These are phyloP conservation scores for Drosophila punjabiensis DNA, from an alignment of 1,140 invertebrate genomes.

Conservation along the genomic window DNA sequence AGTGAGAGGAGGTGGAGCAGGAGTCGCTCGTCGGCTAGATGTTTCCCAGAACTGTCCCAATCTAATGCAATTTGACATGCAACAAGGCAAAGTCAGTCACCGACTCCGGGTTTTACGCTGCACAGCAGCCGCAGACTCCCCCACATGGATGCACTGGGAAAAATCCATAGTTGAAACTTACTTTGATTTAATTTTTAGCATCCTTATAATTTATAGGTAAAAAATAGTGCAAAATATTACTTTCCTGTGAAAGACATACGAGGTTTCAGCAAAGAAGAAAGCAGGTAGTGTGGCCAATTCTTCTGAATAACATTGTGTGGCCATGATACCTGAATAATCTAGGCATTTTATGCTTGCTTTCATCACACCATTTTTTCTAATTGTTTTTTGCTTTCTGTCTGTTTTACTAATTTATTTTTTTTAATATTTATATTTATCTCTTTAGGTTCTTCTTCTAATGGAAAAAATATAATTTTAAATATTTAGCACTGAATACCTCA, in stretches of 20 bases:
- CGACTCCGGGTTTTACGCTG: slow-evolving; percentile 29
- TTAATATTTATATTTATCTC: no score
- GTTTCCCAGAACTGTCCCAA: slow-evolving; percentile 72
- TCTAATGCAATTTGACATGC: slow-evolving; percentile 81
- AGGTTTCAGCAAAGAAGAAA: background rate
- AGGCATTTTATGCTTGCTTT: no score
- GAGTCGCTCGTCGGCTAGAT: slow-evolving; percentile 3
- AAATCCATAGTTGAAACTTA: background rate
- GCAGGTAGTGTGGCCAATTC: no score
- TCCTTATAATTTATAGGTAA: background rate
- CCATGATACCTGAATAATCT: no score
- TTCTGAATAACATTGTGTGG: no score
- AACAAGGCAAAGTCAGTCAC: slow-evolving; percentile 69
- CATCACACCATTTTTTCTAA: no score
- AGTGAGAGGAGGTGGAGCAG: slow-evolving; percentile 10
- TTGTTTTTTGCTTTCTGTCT: no score
- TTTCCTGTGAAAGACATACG: background rate
- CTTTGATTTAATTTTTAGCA: background rate
- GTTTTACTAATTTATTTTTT: no score
- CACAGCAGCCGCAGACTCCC: slow-evolving; percentile 33
- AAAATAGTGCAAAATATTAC: no score
- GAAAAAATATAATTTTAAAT: background rate
- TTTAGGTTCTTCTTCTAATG: no score
- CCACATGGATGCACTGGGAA: slow-evolving; percentile 32
- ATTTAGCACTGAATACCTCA: background rate